Evolutionary conservation across 2,113 vertebrate genomes (phyloP), one percentile per base, ranked within the genome.

Genomic region (Crypturellus undulatus): DNA sequence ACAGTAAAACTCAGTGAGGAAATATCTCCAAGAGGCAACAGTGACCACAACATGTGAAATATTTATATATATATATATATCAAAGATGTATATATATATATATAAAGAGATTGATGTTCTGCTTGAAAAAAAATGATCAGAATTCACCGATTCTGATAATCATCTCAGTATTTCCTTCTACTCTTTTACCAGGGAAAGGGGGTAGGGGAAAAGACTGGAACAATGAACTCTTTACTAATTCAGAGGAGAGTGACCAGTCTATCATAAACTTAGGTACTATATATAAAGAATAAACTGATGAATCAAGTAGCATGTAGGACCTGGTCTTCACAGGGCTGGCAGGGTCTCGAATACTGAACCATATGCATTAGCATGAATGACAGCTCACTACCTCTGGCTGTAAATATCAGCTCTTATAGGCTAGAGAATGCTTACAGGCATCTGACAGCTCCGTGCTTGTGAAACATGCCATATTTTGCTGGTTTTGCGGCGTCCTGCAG

Each of bases 321-420:
- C 22, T 36, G 3, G 5, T 62, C 43, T 88, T 85, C 12, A 16
- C 4, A 30, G 21, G 17, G 16, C 22, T 62, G 11, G 6, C 14
- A 47, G 6, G 6, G 2, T 89, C 9, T 17, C 47, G 5, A 6
- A 8, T 38, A 32, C 38, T 0, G 1, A 72, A 84, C 26, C 8
- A 15, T 12, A 15, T 14, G 3, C 26, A 18, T 56, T 25, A 80
- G 0, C 6, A 54, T 17, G 16, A 32, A 22, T 34, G 28, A 51
- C 60, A 92, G 9, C 38, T 38, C 38, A 38, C 38, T 38, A 38
- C 9, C 38, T 38, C 38, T 87, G 63, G 3, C 20, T 64, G 5
- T 9, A 58, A 30, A 34, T 21, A 10, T 87, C 30, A 10, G n/a
- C 2, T 24, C 43, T 12, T 2, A 2, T 7, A 34, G 12, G 3